Conservation (phyloP, 2,888 invertebrate species). For the Odontocolon sp. region DNA sequence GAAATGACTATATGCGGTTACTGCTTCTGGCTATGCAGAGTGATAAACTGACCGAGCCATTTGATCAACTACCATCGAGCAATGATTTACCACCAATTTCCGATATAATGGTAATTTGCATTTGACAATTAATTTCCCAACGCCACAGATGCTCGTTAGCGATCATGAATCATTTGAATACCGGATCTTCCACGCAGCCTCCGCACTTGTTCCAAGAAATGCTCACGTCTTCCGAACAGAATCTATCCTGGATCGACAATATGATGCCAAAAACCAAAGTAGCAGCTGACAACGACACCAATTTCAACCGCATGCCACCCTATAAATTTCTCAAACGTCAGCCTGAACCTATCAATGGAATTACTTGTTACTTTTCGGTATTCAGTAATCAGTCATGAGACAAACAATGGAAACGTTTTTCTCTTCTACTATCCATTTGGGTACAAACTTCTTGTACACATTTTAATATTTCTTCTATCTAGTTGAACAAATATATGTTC, state of each 20-base stretch:
- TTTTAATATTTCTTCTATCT: not conserved
- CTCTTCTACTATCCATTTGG: not conserved
- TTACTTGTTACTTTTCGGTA: constrained; percentile 77
- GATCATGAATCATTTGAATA: not conserved
- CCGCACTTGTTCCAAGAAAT: constrained; percentile 77
- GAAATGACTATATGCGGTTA: constrained; percentile 81
- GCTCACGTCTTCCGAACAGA: constrained; percentile 72
- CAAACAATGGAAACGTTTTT: not conserved
- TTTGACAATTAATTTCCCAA: not conserved
- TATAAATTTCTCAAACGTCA: constrained; percentile 72
- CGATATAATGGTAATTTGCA: constrained; percentile 75
- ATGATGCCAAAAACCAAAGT: constrained; percentile 52
- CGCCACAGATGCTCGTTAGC: not conserved
- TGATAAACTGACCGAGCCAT: constrained; percentile 79
- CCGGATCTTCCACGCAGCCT: constrained; percentile 16
- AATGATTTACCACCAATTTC: constrained; percentile 75
- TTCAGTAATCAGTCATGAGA: constrained; percentile 72
- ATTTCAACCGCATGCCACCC: constrained; percentile 61
- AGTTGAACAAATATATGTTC: not conserved
- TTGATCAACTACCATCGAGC: constrained; percentile 76
- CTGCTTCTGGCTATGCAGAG: constrained; percentile 80
- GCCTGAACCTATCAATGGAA: constrained; percentile 73
- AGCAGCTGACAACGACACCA: constrained; percentile 40
- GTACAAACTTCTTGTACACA: not conserved
- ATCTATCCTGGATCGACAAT: constrained; percentile 73